Conservation (phyloP, 2,888 invertebrate genomes). For the Clepsis dumicolana region DNA sequence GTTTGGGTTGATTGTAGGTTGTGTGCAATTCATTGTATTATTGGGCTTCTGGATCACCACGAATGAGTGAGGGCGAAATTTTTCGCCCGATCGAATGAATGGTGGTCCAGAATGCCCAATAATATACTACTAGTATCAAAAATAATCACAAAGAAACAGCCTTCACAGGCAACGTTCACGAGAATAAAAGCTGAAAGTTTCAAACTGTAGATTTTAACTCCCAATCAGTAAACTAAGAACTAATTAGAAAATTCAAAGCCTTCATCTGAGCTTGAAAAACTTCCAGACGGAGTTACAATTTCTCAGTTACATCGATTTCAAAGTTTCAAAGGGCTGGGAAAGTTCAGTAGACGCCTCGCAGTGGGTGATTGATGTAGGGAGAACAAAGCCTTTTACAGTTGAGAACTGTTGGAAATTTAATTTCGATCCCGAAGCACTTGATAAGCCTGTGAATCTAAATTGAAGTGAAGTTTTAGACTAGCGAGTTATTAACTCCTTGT, state of each 20-base stretch:
- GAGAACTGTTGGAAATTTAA: constrained; percentile 41
- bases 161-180: no score
- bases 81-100: no score
- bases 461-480: constrained; percentile 1
- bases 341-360: constrained; percentile 35
- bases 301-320: constrained; percentile 44
- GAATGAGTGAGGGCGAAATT: no score
- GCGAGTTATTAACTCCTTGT: neutral
- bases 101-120: no score
- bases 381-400: constrained; percentile 41
- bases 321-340: constrained; percentile 43
- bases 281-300: constrained; percentile 42
- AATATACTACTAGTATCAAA: neutral
- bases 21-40: no score
- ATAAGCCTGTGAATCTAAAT: constrained; percentile 29
- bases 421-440: constrained; percentile 34
- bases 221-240: constrained; percentile 33
- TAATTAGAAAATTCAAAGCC: constrained; percentile 38
- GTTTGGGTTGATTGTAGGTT: no score
- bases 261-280: constrained; percentile 23
- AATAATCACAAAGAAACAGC: no score
- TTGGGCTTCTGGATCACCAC: no score
- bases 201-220: constrained; percentile 8
- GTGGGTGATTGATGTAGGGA: constrained; percentile 39
- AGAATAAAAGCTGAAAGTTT: neutral